These are phyloP conservation scores for Lepidochitona cinerea DNA, from an alignment of 2,888 invertebrate genomes.

Conservation along the genomic window DNA sequence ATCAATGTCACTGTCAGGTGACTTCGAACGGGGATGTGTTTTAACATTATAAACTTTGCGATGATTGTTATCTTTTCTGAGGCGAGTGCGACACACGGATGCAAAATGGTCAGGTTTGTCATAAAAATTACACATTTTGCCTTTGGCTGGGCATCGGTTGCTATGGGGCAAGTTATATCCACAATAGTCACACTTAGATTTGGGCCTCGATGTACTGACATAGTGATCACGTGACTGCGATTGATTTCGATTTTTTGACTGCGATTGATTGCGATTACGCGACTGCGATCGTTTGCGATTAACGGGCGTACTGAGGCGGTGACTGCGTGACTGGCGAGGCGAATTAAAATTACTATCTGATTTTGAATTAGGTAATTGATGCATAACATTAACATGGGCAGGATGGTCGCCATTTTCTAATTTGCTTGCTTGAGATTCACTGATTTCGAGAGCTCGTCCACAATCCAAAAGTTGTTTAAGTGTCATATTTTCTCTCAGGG, in stretches of 20 bases:
- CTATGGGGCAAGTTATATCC: neutral
- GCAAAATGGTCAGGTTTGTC: neutral
- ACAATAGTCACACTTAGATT: slow-evolving; percentile 8
- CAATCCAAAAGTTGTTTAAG: slow-evolving; percentile 8
- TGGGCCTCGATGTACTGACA: too few species aligned
- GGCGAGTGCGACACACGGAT: neutral
- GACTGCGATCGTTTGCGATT: too few species aligned
- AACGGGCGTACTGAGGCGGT: neutral
- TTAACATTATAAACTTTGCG: too few species aligned
- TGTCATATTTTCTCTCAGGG: neutral
- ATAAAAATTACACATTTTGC: slow-evolving; percentile 1
- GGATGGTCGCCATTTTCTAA: neutral
- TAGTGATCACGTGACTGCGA: too few species aligned
- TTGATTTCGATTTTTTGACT: too few species aligned
- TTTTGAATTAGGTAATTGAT: too few species aligned
- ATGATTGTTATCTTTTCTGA: neutral
- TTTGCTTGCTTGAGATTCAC: neutral
- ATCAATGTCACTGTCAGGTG: too few species aligned
- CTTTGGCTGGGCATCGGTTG: slow-evolving; percentile 11
- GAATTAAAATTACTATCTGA: neutral
- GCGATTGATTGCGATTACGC: too few species aligned
- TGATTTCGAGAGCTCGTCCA: slow-evolving; percentile 4
- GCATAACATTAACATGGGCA: neutral
- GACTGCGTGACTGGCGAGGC: neutral
- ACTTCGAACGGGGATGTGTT: too few species aligned